phyloP scores from a whole-genome alignment of 2,888 invertebrate species.

The Drosophila pseudotakahashii region DNA sequence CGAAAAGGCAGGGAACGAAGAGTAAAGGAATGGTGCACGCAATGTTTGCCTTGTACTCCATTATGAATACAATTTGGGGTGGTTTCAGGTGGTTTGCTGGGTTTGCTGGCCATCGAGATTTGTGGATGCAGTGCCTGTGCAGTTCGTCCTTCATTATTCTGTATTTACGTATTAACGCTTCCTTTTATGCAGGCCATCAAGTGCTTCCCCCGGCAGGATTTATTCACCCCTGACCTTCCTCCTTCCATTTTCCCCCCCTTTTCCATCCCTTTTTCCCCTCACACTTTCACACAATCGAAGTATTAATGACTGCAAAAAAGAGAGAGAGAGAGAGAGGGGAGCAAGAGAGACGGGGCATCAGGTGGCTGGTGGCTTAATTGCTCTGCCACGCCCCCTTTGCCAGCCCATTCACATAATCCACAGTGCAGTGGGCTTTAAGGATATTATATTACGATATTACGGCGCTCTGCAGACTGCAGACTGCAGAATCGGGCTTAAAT shows the following conservation, averaged over 20 bases:
- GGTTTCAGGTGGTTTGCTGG: constrained; percentile 18
- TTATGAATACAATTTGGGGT: constrained; percentile 59
- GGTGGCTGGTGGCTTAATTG: constrained; percentile 39
- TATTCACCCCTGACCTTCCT: constrained; percentile 5
- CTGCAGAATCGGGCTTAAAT: constrained; percentile 14
- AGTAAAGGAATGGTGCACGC: constrained; percentile 36
- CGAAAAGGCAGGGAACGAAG: not conserved
- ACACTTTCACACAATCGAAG: constrained; percentile 12
- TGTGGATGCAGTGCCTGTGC: constrained; percentile 3
- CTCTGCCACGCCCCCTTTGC: not conserved
- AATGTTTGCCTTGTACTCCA: constrained; percentile 65
- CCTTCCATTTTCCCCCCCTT: not conserved
- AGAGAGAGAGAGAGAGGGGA: not conserved
- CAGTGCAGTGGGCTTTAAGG: constrained; percentile 35
- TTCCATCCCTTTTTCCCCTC: not conserved
- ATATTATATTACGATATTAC: constrained; percentile 29
- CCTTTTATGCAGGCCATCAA: constrained; percentile 56
- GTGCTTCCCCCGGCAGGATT: constrained; percentile 25
- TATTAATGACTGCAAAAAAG: constrained; percentile 18
- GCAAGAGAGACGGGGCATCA: constrained; percentile 14
- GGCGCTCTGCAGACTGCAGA: constrained; percentile 20
- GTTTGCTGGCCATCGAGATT: constrained; percentile 1
- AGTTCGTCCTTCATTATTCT: constrained; percentile 54
- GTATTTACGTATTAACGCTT: constrained; percentile 67
- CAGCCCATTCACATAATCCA: constrained; percentile 25